A percentile compares a stretch with the other conserved stretches of the same genome.
phyloP scores from a whole-genome alignment of 2,797 vertebrate species.

The Chiloscyllium punctatum region DNA sequence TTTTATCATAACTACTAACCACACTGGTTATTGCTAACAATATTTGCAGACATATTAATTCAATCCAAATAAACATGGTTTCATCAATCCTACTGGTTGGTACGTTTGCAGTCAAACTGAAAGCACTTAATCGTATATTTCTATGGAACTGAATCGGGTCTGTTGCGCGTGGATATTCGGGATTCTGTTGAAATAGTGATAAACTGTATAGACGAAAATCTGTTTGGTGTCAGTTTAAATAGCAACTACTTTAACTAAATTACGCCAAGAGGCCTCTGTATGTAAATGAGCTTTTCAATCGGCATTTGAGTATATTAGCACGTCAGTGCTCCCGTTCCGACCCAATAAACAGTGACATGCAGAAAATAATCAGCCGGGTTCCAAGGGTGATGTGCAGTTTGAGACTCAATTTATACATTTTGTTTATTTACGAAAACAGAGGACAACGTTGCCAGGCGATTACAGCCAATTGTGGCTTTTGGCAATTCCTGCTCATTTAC shows the following conservation, averaged over 20 bases:
- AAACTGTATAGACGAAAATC: not conserved
- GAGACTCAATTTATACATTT: not conserved
- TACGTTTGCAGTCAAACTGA: no score
- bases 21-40: not conserved
- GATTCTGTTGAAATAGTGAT: no score
- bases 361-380: not conserved
- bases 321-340: no score
- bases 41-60: not conserved
- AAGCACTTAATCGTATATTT: not conserved
- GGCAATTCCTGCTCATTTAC: not conserved
- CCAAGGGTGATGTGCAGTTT: not conserved
- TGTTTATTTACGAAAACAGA: not conserved
- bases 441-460: no score
- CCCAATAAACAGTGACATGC: not conserved
- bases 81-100: not conserved
- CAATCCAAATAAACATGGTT: not conserved
- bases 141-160: not conserved
- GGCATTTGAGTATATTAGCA: not conserved
- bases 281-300: not conserved
- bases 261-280: not conserved
- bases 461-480: not conserved
- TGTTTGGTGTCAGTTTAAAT: no score
- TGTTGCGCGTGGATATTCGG: not conserved
- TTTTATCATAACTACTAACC: not conserved
- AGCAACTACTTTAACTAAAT: not conserved